Evolutionary conservation across 2,797 vertebrate genomes (phyloP).

Genomic region (Catamblyrhynchus diadema): DNA sequence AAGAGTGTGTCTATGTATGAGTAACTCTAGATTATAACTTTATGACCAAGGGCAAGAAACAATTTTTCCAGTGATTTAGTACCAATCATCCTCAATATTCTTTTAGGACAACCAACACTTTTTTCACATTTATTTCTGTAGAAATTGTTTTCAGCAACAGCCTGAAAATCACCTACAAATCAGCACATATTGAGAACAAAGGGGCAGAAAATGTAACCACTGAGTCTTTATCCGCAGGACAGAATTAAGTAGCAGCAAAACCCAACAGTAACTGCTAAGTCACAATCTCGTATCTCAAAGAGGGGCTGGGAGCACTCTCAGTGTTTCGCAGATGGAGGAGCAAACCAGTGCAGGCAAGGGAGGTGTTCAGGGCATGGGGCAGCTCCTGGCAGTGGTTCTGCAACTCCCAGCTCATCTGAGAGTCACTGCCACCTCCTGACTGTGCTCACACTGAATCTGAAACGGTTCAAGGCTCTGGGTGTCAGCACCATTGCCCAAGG

Average conservation of each 20-base stretch:
- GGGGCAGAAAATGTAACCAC: background rate
- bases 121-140: background rate
- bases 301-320: background rate
- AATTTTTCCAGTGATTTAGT: background rate
- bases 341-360: background rate
- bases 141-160: background rate
- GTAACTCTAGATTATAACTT: background rate
- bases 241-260: background rate
- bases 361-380: fast-evolving
- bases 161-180: background rate
- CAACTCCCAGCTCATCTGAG: background rate
- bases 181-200: background rate
- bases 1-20: background rate
- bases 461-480: background rate
- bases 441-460: fast-evolving
- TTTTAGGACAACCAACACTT: background rate
- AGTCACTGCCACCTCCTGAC: background rate
- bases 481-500: background rate
- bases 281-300: background rate
- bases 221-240: background rate
- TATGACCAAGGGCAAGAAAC: background rate
- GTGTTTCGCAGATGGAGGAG: background rate
- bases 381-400: background rate
- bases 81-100: background rate
- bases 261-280: background rate